Evolutionary conservation across 1,140 invertebrate species (phyloP).

Genomic region (Metopolophium dirhodum): DNA sequence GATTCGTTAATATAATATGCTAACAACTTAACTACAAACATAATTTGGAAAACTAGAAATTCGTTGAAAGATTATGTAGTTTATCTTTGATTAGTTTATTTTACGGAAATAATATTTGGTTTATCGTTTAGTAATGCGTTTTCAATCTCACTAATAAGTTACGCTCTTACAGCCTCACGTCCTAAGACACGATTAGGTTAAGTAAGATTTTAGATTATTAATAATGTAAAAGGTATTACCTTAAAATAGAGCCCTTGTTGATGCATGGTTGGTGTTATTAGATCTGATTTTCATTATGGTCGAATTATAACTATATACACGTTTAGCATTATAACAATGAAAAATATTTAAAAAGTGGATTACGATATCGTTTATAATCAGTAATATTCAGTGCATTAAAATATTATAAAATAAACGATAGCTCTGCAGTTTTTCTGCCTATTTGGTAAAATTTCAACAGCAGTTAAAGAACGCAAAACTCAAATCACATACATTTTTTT

Average conservation of each 20-base stretch:
- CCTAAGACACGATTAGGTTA: neutral
- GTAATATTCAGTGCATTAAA: neutral
- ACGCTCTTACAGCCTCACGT: neutral
- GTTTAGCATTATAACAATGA: neutral
- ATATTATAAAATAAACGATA: neutral
- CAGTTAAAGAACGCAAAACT: no score
- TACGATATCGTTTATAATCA: neutral
- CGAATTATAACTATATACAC: neutral
- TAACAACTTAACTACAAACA: neutral
- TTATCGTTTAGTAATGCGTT: neutral
- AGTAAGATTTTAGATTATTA: neutral
- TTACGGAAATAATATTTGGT: conserved; percentile 1
- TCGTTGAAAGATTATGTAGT: neutral
- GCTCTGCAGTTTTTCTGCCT: neutral
- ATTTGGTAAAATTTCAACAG: neutral
- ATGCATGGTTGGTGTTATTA: neutral
- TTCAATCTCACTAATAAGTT: neutral
- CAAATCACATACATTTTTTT: no score
- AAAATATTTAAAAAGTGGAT: neutral
- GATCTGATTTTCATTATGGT: neutral
- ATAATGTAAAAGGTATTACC: neutral
- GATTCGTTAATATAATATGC: neutral
- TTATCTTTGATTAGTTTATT: neutral
- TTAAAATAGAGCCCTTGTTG: neutral
- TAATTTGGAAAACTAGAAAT: neutral